These are phyloP conservation scores for Numenius arquata DNA, from an alignment of 2,113 vertebrate species.

Conservation along the genomic window DNA sequence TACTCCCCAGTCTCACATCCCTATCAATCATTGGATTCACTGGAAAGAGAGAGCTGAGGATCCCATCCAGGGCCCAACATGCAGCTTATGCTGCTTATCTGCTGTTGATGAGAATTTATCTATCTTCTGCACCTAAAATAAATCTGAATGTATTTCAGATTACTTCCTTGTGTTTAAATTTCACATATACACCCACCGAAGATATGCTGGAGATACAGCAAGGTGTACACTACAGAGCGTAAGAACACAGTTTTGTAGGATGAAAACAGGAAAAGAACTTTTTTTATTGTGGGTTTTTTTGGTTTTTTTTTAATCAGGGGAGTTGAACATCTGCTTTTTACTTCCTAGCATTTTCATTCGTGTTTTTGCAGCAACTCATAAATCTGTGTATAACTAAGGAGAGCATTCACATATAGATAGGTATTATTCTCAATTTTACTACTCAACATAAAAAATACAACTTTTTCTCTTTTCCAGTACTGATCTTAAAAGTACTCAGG, in stretches of 20 bases:
- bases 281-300: neutral
- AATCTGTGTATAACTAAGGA: neutral
- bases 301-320: neutral
- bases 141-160: neutral
- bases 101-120: neutral
- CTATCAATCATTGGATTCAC: neutral
- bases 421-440: neutral
- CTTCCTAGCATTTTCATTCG: neutral
- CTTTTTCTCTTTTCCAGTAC: neutral
- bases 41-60: neutral
- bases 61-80: neutral
- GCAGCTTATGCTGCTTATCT: neutral
- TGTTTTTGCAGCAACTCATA: neutral
- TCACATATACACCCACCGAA: neutral
- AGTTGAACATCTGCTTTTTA: neutral
- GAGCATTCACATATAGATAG: neutral
- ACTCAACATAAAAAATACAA: neutral
- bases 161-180: neutral
- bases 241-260: neutral
- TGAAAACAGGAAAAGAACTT: neutral
- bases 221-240: accelerated
- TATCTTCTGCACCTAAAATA: neutral
- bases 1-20: neutral
- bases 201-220: neutral
- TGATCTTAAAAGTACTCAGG: neutral